Percentiles rank a stretch among this genome's conserved stretches.
Evolutionary conservation across 2,888 invertebrate genomes (phyloP).

Genomic region (Teleogryllus oceanicus): DNA sequence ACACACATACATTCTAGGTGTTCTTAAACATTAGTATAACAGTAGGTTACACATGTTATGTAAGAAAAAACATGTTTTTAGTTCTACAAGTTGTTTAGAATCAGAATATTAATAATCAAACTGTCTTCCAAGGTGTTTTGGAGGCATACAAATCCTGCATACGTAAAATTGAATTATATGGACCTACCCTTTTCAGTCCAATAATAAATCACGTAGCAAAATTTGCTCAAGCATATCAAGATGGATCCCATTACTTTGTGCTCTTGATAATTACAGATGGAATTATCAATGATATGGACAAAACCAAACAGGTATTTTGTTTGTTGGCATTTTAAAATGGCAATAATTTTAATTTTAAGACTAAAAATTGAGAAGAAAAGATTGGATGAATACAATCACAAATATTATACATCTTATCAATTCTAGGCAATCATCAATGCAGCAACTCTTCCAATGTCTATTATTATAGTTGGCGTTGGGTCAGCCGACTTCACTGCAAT

Average conservation of each 20-base stretch:
- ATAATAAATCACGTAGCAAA: constrained; percentile 53
- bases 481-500: constrained; percentile 59
- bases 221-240: constrained; percentile 50
- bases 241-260: constrained; percentile 56
- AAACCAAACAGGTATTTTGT: constrained; percentile 49
- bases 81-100: no score
- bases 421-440: constrained; percentile 51
- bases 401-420: constrained; percentile 23
- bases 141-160: constrained; percentile 53
- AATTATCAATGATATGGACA: constrained; percentile 58
- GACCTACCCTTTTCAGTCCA: constrained; percentile 60
- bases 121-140: constrained; percentile 47
- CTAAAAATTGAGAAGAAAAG: no score
- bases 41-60: no score
- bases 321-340: no score
- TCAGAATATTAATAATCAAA: constrained; percentile 30
- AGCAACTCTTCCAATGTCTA: constrained; percentile 56
- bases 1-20: no score
- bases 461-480: constrained; percentile 61
- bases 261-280: constrained; percentile 60
- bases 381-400: not conserved
- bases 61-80: no score
- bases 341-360: no score
- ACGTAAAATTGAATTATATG: constrained; percentile 52
- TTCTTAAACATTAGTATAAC: no score